These are phyloP conservation scores for Pristiophorus japonicus DNA, from an alignment of 2,113 vertebrate genomes.

Conservation along the genomic window DNA sequence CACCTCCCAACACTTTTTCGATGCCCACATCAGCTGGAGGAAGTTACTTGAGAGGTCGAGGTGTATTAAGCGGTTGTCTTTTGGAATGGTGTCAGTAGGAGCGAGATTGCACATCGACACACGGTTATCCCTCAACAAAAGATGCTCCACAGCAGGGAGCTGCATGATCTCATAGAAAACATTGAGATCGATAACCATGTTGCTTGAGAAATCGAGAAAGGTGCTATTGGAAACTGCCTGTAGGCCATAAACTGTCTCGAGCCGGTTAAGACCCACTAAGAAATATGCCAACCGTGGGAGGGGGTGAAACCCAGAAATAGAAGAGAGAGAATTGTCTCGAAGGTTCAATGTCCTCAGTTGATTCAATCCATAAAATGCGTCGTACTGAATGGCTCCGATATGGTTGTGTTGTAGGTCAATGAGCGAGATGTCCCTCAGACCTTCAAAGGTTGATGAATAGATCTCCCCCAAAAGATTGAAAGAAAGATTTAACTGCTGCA, in stretches of 20 bases:
- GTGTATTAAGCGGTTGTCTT: background rate
- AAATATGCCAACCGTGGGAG: constrained; percentile 39
- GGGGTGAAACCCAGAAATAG: constrained; percentile 9
- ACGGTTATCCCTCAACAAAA: constrained; percentile 40
- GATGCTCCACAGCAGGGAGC: constrained; percentile 25
- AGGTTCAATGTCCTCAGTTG: constrained; percentile 40
- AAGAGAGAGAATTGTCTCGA: constrained; percentile 40
- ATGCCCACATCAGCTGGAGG: constrained; percentile 36
- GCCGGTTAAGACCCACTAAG: constrained; percentile 41
- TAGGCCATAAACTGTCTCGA: constrained; percentile 37
- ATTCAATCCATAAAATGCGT: constrained; percentile 35
- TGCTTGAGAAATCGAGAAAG: constrained; percentile 43
- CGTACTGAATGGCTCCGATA: constrained; percentile 41
- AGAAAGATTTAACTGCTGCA: constrained; percentile 43
- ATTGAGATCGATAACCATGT: constrained; percentile 40
- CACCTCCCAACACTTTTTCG: constrained; percentile 35
- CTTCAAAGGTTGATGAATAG: background rate
- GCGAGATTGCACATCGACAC: constrained; percentile 25
- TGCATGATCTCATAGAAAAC: constrained; percentile 26
- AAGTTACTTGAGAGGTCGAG: constrained; percentile 44
- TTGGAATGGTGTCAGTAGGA: background rate
- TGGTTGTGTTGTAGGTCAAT: constrained; percentile 44
- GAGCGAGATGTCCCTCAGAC: background rate
- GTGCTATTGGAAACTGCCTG: constrained; percentile 29
- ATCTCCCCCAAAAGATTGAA: constrained; percentile 44